Base-by-base conservation (phyloP, 2,113 vertebrate genomes). In the Herpetotheres cachinnans region DNA sequence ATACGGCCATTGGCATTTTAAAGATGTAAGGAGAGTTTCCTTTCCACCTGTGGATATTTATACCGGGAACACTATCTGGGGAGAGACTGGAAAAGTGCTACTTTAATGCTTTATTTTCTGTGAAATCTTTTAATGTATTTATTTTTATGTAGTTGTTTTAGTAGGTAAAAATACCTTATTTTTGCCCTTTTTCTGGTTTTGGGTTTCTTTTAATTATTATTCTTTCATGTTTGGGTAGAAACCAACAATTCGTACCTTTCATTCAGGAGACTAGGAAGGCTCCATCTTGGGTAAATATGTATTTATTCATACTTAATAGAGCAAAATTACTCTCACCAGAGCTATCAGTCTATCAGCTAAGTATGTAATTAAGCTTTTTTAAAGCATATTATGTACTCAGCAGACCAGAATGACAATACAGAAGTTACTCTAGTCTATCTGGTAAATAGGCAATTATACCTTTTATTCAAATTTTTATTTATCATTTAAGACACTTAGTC, bases 391-490 rank as follows among this genome's bases (percentile, higher is more conserved):
- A 84, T 72, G 65, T 85, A 93, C 54, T 86, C 58, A 92, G 73
- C 67, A 91, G 83, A 96, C 63, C 63, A 91, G 79, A 91, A 86
- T 96, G 79, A 86, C 82, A 96, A 88, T 90, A 70, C 55, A 73
- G 46, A 95, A 96, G 71, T 77, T 89, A 88, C 29, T 79, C 16
- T 88, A 62, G 25, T 56, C 82, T 95, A 71, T 85, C 56, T 85
- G 47, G 67, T 76, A 95, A 93, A 94, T 26, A 76, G 84, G n/a
- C 70, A 96, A 76, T 91, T 95, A 79, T 67, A 56, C 13, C 32
- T 94, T 84, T 90, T 95, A 82, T 93, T 95, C 65, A 91, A 78
- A 71, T 86, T 86, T 90, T 81, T 90, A 81, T 96, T 95, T 97
- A 72, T 38, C 42, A 34, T 67, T 80, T 86, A 66, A 83, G 29